phyloP scores from a whole-genome alignment of 1,140 invertebrate genomes.

The Drosophila kohkoa region DNA sequence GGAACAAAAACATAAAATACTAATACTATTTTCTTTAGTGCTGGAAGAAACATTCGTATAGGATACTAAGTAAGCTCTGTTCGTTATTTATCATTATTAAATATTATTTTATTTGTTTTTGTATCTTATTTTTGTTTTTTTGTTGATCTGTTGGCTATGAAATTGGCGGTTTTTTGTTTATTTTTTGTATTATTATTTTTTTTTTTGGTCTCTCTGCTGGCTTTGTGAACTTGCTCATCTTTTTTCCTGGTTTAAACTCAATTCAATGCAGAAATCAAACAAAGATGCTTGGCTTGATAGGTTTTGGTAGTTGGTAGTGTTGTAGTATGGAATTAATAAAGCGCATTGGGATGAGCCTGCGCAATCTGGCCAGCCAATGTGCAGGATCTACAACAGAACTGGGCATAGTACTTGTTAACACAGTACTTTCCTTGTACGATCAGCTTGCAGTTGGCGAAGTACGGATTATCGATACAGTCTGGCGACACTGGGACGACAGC shows the following conservation, averaged over 20 bases:
- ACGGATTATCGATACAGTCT: constrained; percentile 94
- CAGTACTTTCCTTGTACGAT: constrained; percentile 94
- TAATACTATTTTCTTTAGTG: constrained; percentile 77
- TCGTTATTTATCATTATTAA: constrained; percentile 34
- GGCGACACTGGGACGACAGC: constrained; percentile 89
- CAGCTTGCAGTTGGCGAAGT: constrained; percentile 94
- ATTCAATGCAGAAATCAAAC: constrained; percentile 59
- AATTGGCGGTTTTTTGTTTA: constrained; percentile 12
- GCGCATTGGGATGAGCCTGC: constrained; percentile 71
- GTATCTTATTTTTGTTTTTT: constrained; percentile 20
- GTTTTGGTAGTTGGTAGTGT: constrained; percentile 36
- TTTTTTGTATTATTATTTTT: too few relatives aligned
- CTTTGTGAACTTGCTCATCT: constrained; percentile 47
- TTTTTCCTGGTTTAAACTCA: constrained; percentile 62
- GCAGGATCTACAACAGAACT: constrained; percentile 96
- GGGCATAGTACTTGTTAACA: constrained; percentile 94
- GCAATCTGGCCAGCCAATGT: constrained; percentile 90
- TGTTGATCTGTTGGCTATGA: constrained; percentile 61
- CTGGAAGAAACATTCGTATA: constrained; percentile 57
- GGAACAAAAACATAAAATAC: constrained; percentile 77
- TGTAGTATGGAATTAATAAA: constrained; percentile 68
- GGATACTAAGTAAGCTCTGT: constrained; percentile 52
- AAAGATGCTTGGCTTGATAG: constrained; percentile 55
- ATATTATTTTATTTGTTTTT: constrained; percentile 21
- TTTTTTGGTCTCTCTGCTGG: constrained; percentile 68